These are phyloP conservation scores for Belgica antarctica DNA, from an alignment of 2,888 invertebrate species.

Conservation along the genomic window DNA sequence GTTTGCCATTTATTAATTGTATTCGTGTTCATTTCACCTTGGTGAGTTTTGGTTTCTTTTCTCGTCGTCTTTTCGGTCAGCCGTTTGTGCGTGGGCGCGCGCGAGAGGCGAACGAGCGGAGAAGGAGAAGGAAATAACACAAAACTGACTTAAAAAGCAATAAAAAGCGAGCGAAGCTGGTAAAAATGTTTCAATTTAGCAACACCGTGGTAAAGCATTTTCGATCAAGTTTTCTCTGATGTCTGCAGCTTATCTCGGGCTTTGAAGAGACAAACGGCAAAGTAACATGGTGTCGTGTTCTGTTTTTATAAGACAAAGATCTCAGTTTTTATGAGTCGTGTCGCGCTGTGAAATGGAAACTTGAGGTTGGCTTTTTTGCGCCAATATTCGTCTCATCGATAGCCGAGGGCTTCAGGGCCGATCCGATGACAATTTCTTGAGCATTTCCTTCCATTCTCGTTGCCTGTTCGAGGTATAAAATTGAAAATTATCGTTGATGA, in stretches of 20 bases:
- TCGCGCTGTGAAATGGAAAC: background rate
- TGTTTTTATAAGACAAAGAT: conserved; percentile 7
- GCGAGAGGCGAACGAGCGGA: background rate
- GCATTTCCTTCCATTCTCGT: conserved; percentile 3
- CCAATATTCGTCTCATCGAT: background rate
- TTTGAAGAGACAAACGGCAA: no score
- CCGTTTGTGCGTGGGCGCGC: conserved; percentile 30
- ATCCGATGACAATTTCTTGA: conserved; percentile 2
- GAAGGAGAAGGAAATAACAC: background rate
- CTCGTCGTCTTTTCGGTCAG: conserved; percentile 18
- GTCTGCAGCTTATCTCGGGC: no score
- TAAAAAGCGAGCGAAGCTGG: conserved; percentile 21
- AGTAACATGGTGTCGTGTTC: background rate
- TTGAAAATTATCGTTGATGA: conserved; percentile 27
- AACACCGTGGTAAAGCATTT: background rate
- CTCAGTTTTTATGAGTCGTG: conserved; percentile 17
- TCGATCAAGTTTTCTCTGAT: background rate
- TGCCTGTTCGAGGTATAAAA: conserved; percentile 11
- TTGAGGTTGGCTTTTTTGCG: background rate
- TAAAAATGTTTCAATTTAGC: conserved; percentile 41
- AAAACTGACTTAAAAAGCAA: conserved; percentile 26
- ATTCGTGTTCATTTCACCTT: conserved; percentile 37
- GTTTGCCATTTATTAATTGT: conserved; percentile 21
- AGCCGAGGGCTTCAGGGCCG: background rate
- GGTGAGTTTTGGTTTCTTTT: conserved; percentile 14